These are phyloP conservation scores for Syndactyla subalaris DNA, from an alignment of 2,797 vertebrate species.

Conservation along the genomic window DNA sequence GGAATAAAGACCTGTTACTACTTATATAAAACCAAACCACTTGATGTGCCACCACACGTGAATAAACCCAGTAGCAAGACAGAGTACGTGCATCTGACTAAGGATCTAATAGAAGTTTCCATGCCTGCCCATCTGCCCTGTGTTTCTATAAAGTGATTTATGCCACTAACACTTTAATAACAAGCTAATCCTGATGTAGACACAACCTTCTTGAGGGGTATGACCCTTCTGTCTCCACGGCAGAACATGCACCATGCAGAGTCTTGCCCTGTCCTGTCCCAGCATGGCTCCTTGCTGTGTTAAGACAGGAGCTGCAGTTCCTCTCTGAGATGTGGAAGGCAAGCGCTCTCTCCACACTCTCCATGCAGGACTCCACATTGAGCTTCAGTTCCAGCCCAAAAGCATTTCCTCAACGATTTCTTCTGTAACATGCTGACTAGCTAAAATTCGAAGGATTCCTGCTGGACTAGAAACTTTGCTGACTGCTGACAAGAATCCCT, in stretches of 20 bases:
- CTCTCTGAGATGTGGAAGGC: accelerated
- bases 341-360: not conserved
- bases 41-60: not conserved
- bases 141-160: not conserved
- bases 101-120: not conserved
- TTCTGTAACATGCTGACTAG: not conserved
- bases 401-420: not conserved
- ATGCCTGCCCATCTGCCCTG: accelerated
- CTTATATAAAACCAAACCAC: not conserved
- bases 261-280: accelerated
- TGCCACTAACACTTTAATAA: not conserved
- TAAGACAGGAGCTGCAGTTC: accelerated
- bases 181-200: not conserved
- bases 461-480: not conserved
- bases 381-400: not conserved
- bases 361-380: not conserved
- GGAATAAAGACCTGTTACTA: not conserved
- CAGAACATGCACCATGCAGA: accelerated
- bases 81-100: not conserved
- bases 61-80: not conserved
- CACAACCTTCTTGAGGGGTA: not conserved
- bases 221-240: not conserved
- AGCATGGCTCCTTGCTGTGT: accelerated
- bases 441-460: not conserved
- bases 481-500: not conserved